These are phyloP conservation scores for Eupeodes corollae DNA, from an alignment of 1,140 invertebrate species.

Conservation along the genomic window DNA sequence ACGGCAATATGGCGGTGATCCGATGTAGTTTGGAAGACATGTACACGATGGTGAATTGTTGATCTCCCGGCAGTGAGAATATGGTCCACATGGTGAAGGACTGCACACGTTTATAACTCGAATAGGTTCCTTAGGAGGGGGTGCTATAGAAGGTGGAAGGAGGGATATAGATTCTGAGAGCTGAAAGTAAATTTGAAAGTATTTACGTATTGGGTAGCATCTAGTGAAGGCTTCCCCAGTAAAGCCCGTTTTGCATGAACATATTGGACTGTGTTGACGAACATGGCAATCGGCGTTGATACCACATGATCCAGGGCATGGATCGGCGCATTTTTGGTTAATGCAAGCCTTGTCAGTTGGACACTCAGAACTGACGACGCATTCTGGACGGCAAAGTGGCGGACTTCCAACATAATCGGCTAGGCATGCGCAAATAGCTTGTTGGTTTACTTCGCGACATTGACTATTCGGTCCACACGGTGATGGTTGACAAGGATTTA, in stretches of 20 bases:
- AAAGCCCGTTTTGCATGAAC: slow-evolving; percentile 61
- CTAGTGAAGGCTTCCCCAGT: slow-evolving; percentile 73
- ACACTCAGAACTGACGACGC: slow-evolving; percentile 72
- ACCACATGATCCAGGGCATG: slow-evolving; percentile 71
- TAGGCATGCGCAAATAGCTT: slow-evolving; percentile 68
- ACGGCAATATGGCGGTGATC: slow-evolving; percentile 56
- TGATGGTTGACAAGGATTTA: slow-evolving; percentile 63
- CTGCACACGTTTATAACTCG: slow-evolving; percentile 50
- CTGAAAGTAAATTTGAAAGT: slow-evolving; percentile 19
- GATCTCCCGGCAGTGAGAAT: slow-evolving; percentile 54
- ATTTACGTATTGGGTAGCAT: slow-evolving; percentile 49
- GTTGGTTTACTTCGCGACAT: slow-evolving; percentile 58
- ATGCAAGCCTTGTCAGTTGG: slow-evolving; percentile 65
- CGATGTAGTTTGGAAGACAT: slow-evolving; percentile 53
- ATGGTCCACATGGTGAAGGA: slow-evolving; percentile 61
- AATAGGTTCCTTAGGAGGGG: slow-evolving; percentile 40
- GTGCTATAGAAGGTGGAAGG: slow-evolving; percentile 6
- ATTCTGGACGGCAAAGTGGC: slow-evolving; percentile 69
- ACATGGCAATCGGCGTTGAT: slow-evolving; percentile 70
- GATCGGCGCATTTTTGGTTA: slow-evolving; percentile 74
- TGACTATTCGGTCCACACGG: slow-evolving; percentile 63
- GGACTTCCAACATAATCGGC: slow-evolving; percentile 62
- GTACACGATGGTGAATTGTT: slow-evolving; percentile 53
- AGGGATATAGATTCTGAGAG: too few species aligned
- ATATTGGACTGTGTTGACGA: slow-evolving; percentile 72